Percentiles rank a stretch among this genome's conserved stretches.
Evolutionary conservation across 2,113 vertebrate genomes (phyloP).

Genomic region (Triplophysa siluroides): DNA sequence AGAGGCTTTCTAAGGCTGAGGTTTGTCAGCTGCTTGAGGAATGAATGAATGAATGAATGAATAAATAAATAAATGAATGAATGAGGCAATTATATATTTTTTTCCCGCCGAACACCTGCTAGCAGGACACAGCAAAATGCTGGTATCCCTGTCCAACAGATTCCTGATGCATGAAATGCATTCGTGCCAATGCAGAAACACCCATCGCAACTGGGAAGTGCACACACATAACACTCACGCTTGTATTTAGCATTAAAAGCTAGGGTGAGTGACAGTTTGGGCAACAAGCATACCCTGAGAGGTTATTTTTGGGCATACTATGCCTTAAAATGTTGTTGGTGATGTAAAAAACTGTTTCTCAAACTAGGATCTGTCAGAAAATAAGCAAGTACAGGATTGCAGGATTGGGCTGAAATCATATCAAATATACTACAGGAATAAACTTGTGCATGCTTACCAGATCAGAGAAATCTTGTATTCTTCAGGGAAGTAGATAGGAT

Average conservation of each 20-base stretch:
- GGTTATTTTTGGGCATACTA: too few species aligned
- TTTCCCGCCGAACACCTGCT: conserved; percentile 20
- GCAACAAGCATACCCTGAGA: too few species aligned
- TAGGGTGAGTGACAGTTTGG: not conserved
- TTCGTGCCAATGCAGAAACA: not conserved
- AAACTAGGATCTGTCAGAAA: too few species aligned
- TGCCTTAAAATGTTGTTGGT: too few species aligned
- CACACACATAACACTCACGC: not conserved
- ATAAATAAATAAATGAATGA: too few species aligned
- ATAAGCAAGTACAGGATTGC: not conserved
- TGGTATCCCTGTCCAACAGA: not conserved
- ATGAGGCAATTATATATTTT: too few species aligned
- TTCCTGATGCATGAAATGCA: not conserved
- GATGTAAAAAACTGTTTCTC: too few species aligned
- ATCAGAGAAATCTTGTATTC: conserved; percentile 31
- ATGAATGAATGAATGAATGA: conserved; percentile 33
- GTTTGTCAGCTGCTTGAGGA: conserved; percentile 54
- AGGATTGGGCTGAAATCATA: not conserved
- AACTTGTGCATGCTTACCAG: conserved; percentile 40
- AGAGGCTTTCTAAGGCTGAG: conserved; percentile 55
- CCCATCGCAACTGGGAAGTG: not conserved
- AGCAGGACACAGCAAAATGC: not conserved
- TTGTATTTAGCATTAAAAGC: not conserved
- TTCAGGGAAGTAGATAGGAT: conserved; percentile 28
- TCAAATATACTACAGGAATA: not conserved